Evolutionary conservation across 64 coral and sea anemone species (phyloP).

Genomic region (Stichodactyla helianthus): DNA sequence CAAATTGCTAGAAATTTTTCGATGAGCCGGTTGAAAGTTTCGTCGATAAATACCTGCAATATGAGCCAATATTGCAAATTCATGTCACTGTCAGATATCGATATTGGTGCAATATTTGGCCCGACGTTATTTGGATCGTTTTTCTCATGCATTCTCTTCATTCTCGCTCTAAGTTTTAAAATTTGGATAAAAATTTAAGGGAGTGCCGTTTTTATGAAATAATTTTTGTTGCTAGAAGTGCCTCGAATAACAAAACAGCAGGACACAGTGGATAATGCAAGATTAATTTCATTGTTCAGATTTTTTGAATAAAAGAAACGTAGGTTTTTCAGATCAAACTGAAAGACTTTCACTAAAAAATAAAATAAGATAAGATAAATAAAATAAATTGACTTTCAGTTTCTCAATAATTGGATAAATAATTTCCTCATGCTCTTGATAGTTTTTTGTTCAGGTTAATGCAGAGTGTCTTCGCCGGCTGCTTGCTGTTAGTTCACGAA

Average conservation of each 20-base stretch:
- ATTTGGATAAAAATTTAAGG: too few species aligned
- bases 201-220: too few species aligned
- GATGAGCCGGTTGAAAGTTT: background rate
- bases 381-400: background rate
- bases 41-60: background rate
- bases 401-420: background rate
- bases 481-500: too few species aligned
- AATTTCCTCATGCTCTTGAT: background rate
- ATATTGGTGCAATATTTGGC: background rate
- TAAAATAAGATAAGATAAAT: too few species aligned
- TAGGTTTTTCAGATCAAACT: background rate
- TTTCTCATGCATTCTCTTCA: too few species aligned
- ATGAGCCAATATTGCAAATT: background rate
- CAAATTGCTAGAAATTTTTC: background rate
- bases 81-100: too few species aligned
- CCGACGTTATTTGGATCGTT: background rate
- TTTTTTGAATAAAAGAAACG: background rate
- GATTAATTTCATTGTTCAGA: background rate
- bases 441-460: too few species aligned
- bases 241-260: background rate
- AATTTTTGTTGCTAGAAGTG: too few species aligned
- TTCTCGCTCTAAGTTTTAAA: too few species aligned
- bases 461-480: too few species aligned
- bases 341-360: background rate
- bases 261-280: background rate